phyloP scores from a whole-genome alignment of 2,888 invertebrate genomes.

The Torymus tubicola region DNA sequence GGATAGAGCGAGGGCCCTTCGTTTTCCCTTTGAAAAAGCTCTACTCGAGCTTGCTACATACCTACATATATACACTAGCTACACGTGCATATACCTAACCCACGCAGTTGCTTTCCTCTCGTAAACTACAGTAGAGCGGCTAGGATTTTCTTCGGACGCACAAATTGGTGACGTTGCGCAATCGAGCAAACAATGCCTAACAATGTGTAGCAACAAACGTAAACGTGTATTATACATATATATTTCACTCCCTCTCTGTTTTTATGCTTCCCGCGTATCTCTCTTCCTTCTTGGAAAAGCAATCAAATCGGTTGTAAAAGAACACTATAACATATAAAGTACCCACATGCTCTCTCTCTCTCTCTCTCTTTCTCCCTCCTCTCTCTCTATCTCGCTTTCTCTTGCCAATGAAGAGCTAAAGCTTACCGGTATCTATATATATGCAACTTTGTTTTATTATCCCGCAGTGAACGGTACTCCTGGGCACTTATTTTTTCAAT shows the following conservation, averaged over 20 bases:
- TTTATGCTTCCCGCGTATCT: background rate
- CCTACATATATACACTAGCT: too few species aligned
- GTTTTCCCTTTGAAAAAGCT: background rate
- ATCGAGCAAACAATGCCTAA: too few species aligned
- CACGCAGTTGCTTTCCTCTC: background rate
- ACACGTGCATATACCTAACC: background rate
- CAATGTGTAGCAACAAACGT: too few species aligned
- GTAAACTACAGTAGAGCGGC: background rate
- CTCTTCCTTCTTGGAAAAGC: background rate
- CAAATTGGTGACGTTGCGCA: background rate
- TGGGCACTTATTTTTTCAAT: conserved; percentile 28
- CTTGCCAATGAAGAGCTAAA: too few species aligned
- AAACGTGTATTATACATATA: background rate
- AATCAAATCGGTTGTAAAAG: conserved; percentile 33
- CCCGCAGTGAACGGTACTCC: conserved; percentile 3
- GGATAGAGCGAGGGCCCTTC: conserved; percentile 2
- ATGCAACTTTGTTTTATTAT: conserved; percentile 26
- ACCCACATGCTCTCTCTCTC: background rate
- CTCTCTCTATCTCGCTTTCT: too few species aligned
- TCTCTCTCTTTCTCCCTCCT: too few species aligned
- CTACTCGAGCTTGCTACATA: background rate
- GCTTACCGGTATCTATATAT: background rate
- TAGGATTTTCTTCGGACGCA: background rate
- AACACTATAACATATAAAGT: conserved; percentile 19
- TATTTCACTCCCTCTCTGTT: background rate